Base-by-base conservation (phyloP, 2,888 invertebrate species). In the Melangyna quadrimaculata region DNA sequence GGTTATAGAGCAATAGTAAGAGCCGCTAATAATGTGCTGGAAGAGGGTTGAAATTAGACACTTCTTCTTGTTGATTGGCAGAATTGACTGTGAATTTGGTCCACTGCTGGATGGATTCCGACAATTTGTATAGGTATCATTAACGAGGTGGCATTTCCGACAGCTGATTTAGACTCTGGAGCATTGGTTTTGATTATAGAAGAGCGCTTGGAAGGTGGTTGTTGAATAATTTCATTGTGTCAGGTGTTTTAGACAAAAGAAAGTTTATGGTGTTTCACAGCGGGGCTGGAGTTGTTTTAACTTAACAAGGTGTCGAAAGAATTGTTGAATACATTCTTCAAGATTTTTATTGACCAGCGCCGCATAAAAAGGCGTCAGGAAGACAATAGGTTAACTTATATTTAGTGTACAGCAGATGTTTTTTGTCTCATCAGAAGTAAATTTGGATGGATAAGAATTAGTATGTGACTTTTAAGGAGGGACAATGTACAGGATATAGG, bases 121-220 rank as follows among this genome's bases (percentile, higher is more conserved):
- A 57, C 77, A 63, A 81, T 45, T 45, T 63, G 63, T 19, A n/a
- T n/a, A n/a, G n/a, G n/a, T n/a, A 69, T 84, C 65, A 86, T 86
- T 81, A 86, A 81, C 73, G 73, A 81, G 81, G 73, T 81, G 69
- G 72, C 73, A 65, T 81, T 81, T 86, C 81, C 86, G 86, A 86
- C 86, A 86, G 86, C 73, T 86, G 86, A 86, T n/a, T n/a, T n/a
- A n/a, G n/a, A n/a, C n/a, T n/a, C 35, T 40, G 61, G 69, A 72
- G 45, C 37, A 53, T 51, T 43, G 4, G 32, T 14, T 61, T 77
- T 84, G 67, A 73, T 67, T 63, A 57, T 53, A 53, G 55, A 37
- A 61, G 61, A 59, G 14, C 53, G 32, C 22, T 59, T 67, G 84
- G 14, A n/a, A 45, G 84, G 75, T 67, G 57, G 19, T 61, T 17